A percentile compares a stretch with the other conserved stretches of the same genome.
phyloP scores from a whole-genome alignment of 2,113 vertebrate species.

The Procavia capensis region DNA sequence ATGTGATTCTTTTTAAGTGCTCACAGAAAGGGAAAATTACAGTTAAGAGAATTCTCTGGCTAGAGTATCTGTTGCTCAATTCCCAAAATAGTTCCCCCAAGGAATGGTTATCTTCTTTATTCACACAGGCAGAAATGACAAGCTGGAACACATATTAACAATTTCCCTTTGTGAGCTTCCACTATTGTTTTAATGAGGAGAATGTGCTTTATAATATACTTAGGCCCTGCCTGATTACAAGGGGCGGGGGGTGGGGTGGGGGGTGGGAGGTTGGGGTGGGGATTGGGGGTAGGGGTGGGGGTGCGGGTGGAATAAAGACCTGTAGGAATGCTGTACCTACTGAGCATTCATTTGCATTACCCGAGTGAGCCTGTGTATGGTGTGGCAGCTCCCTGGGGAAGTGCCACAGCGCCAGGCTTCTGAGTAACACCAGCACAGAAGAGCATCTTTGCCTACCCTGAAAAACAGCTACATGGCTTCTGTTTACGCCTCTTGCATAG shows the following conservation, averaged over 20 bases:
- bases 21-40: slow-evolving; percentile 84
- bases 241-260: too few species aligned
- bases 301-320: slow-evolving; percentile 55
- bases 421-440: background rate
- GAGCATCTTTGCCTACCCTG: background rate
- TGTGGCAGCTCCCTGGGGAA: background rate
- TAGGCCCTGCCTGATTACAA: slow-evolving; percentile 64
- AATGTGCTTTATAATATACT: slow-evolving; percentile 77
- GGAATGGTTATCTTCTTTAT: slow-evolving; percentile 82
- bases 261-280: too few species aligned
- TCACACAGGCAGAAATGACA: slow-evolving; percentile 85
- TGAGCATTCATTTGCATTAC: slow-evolving; percentile 36
- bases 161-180: slow-evolving; percentile 82
- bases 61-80: slow-evolving; percentile 83
- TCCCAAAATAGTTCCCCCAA: slow-evolving; percentile 84
- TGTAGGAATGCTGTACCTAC: slow-evolving; percentile 32
- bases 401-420: background rate
- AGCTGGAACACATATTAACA: slow-evolving; percentile 84
- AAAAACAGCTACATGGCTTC: background rate
- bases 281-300: too few species aligned
- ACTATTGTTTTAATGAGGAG: slow-evolving; percentile 80
- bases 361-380: background rate
- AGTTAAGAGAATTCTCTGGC: slow-evolving; percentile 85
- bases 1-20: slow-evolving; percentile 86
- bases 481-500: background rate